A percentile compares a stretch with the other conserved stretches of the same genome.
Evolutionary conservation across 2,797 vertebrate species (phyloP).

Genomic region (Rhinichthys osculus): DNA sequence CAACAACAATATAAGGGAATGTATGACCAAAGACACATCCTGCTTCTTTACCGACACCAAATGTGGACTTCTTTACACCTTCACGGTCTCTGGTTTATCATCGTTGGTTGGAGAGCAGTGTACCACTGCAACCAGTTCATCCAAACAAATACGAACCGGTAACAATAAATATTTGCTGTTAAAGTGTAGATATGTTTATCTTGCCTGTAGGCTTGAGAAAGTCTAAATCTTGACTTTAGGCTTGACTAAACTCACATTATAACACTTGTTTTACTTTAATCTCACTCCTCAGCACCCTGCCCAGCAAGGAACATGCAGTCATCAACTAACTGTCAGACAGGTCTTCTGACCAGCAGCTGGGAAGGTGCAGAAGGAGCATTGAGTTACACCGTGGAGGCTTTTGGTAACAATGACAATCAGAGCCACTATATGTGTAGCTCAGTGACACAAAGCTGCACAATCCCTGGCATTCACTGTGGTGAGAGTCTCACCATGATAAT

Average conservation of each 20-base stretch:
- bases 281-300: constrained; percentile 78
- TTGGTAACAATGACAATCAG: constrained; percentile 68
- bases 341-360: constrained; percentile 77
- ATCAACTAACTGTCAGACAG: constrained; percentile 64
- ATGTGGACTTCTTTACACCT: constrained; percentile 77
- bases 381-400: constrained; percentile 72
- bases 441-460: constrained; percentile 73
- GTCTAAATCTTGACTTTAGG: not conserved
- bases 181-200: not conserved
- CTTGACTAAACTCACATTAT: not conserved
- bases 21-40: constrained; percentile 73
- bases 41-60: constrained; percentile 78
- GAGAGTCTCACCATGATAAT: constrained; percentile 75
- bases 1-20: constrained; percentile 67
- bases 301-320: constrained; percentile 74
- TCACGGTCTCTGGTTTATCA: constrained; percentile 67
- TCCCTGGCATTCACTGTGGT: constrained; percentile 74
- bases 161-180: constrained; percentile 10
- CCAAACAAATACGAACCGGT: constrained; percentile 76
- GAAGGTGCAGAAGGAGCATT: constrained; percentile 73
- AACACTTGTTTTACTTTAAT: not conserved
- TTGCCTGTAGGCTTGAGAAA: not conserved
- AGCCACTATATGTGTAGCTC: constrained; percentile 76
- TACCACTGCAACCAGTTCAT: constrained; percentile 65
- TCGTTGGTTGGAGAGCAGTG: constrained; percentile 61